Evolutionary conservation across 1,140 invertebrate genomes (phyloP), one percentile per base, ranked within the genome.

Genomic region (Steinernema khuongi): DNA sequence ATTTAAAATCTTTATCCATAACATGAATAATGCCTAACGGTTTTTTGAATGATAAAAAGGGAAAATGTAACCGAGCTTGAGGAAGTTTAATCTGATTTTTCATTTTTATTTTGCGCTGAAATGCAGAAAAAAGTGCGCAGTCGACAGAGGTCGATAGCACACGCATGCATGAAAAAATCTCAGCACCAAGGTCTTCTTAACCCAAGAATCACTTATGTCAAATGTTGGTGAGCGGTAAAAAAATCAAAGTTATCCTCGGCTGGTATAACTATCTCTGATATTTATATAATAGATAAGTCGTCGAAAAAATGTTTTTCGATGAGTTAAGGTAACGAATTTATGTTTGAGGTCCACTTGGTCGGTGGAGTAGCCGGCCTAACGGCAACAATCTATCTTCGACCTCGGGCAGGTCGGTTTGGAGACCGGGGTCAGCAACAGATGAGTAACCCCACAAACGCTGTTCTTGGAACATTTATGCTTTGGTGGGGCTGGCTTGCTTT

Each of bases 401-500:
- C 94, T 0, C 88, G 94, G 28, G 81, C 92, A n/a, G 92, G 93
- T 0, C 87, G 94, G 31, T 96, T 94, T 81, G 91, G 92, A 26
- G 88, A 90, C 60, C 92, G 92, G 0, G 88, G 89, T 11, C 89
- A 92, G 0, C 81, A 93, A 26, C 92, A 92, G 0, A 88, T 94
- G 77, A 93, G 93, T 0, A 92, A 91, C 82, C 93, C 94, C 0
- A 93, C 94, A 0, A 95, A 94, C 82, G 92, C 93, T 4, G 90
- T 94, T 30, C 90, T 96, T 88, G 94, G 93, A 0, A 89, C 94
- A 0, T 95, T 95, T 82, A 93, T 96, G 30, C 87, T 96, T 1
- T 96, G 94, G 93, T 95, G 93, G 92, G 93, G 93, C 0, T 95
- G 93, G 93, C 86, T 94, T 41, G 93, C 92, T 1, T 96, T 95